phyloP scores from a whole-genome alignment of 2,113 vertebrate species.

The Gymnarchus niloticus region DNA sequence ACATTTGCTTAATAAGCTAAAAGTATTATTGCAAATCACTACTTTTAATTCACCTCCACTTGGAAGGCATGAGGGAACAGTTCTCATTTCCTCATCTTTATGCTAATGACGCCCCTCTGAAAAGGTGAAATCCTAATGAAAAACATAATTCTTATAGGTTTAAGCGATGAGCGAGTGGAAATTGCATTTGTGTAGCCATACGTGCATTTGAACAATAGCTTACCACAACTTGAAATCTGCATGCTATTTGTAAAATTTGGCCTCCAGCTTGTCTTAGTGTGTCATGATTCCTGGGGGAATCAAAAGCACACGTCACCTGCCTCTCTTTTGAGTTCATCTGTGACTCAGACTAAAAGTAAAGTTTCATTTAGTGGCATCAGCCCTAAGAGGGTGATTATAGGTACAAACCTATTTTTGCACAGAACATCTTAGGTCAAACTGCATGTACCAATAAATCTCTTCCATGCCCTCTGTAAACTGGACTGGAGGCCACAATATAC shows the following conservation, averaged over 20 bases:
- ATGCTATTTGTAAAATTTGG: not conserved
- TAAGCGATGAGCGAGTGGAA: not conserved
- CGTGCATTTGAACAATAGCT: not conserved
- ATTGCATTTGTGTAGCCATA: not conserved
- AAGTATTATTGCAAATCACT: not conserved
- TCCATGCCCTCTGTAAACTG: not conserved
- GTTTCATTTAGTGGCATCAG: not conserved
- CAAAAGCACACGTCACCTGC: not conserved
- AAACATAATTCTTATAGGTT: not conserved
- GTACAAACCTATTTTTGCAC: not conserved
- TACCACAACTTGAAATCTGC: not conserved
- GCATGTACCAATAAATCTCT: not conserved
- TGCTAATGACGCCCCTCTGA: not conserved
- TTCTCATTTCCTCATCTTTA: not conserved
- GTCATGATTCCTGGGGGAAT: not conserved
- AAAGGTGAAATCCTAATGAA: conserved; percentile 5
- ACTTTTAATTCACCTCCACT: not conserved
- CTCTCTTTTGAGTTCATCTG: not conserved
- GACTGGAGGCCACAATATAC: not conserved
- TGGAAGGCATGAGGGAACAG: not conserved
- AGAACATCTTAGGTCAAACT: not conserved
- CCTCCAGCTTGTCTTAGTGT: not conserved
- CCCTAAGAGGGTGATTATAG: not conserved
- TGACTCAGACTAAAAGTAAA: not conserved
- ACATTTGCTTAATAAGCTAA: conserved; percentile 6